Base-by-base conservation (phyloP, 2,888 invertebrate genomes). In the Drosophila flavopinicola region DNA sequence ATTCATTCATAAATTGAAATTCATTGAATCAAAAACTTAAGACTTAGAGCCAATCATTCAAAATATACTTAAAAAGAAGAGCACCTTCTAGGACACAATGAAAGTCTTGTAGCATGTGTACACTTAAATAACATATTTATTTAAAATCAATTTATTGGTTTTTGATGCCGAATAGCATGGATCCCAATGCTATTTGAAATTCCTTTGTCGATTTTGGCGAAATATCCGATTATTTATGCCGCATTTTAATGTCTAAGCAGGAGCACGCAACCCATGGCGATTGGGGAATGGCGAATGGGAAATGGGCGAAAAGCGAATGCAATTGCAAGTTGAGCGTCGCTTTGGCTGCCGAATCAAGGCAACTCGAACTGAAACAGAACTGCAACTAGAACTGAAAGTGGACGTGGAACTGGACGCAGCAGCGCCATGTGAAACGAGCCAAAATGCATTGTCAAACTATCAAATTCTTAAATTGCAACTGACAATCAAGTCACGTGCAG, bases 401-500 rank as follows among this genome's bases (percentile, higher is more conserved):
- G 13, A 9, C 0, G 7, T 11, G 6, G 41, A 10, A 7, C 25
- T 11, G 25, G 1, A 15, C 6, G 24, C 23, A 13, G 33, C 54
- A 64, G 60, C 56, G 45, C 48, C 53, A 57, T 56, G 54, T 38
- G 60, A 63, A 84, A 49, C 78, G 71, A 61, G 63, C 66, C 70
- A 84, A 86, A 85, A 85, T 86, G 85, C 85, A 84, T 82, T 84
- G 87, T 84, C 85, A 82, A 84, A 74, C 84, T 85, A 85, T 87
- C 87, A 85, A 85, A 87, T 87, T 78, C 79, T 78, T 77, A 87
- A 84, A 84, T 87, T 84, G 87, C 87, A 84, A 84, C 87, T 82
- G 84, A 87, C 84, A 84, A 85, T 84, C 83, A 84, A 85, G 83
- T 84, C 83, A 84, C 83, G 83, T 84, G 73, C 84, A 44, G 52